Evolutionary conservation across 2,797 vertebrate species (phyloP), one percentile per base, ranked within the genome.

Genomic region (Acrocephalus scirpaceus): DNA sequence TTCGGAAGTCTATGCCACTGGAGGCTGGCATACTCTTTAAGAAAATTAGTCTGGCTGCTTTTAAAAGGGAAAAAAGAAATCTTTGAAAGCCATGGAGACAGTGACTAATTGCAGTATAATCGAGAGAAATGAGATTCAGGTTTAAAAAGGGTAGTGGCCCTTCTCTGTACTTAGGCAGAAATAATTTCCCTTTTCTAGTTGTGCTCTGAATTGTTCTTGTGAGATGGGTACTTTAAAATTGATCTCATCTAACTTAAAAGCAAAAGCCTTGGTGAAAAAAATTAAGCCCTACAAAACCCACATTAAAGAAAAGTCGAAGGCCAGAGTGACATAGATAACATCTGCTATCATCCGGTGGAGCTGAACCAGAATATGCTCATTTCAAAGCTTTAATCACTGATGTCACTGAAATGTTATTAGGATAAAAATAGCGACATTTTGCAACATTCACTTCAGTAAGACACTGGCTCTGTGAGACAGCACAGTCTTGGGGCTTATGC

Each of bases 101-200:
- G 71, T 91, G 72, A 82, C 61, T 96, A 94, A 96, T 92, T 89
- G 64, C 54, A 60, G 26, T 50, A 48, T 78, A 92, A 95, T 60
- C 1, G 5, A 74, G 64, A 96, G 62, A 93, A 95, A 94, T 77
- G 36, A 62, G 36, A 85, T 83, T 91, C 72, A 67, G 17, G 34
- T 89, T 93, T 91, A 22, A 54, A 93, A 87, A 72, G 19, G 25
- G 23, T 85, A 86, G 40, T 75, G 84, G 38, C 19, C 26, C 5
- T 89, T 93, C 71, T 60, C 40, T 53, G 18, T 80, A 58, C 44
- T 85, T 62, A 57, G 4, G n/a, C 7, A 75, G 83, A 86, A 90
- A 86, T 84, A 79, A 73, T 91, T 56, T 45, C 67, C 86, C 13
- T 75, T 93, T 92, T 90, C 74, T 88, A 79, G 62, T 30, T 66